phyloP scores from a whole-genome alignment of 2,113 vertebrate genomes.

The Rynchops niger region DNA sequence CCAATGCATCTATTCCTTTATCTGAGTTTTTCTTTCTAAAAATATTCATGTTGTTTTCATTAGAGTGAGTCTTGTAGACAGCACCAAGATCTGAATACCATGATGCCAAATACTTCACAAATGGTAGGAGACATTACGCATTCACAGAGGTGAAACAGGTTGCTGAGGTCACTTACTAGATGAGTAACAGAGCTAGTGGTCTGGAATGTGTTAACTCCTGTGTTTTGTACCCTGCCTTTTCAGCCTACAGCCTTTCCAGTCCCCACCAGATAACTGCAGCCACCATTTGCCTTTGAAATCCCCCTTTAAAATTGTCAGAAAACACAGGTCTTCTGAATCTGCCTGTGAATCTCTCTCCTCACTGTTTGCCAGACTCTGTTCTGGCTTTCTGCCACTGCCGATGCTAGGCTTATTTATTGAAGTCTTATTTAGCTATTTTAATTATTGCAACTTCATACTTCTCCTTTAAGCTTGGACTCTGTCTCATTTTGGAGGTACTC shows the following conservation, averaged over 20 bases:
- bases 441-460: not conserved
- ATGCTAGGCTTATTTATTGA: not conserved
- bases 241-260: not conserved
- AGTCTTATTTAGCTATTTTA: not conserved
- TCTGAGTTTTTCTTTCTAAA: not conserved
- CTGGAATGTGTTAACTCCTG: not conserved
- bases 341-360: not conserved
- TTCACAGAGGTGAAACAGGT: not conserved
- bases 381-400: not conserved
- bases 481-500: not conserved
- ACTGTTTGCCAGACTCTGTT: not conserved
- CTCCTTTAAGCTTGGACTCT: not conserved
- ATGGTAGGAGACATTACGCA: not conserved
- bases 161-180: not conserved
- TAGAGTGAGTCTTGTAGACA: not conserved
- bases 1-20: not conserved
- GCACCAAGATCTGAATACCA: not conserved
- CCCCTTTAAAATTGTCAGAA: not conserved
- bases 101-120: not conserved
- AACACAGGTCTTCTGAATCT: not conserved
- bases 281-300: not conserved
- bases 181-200: not conserved
- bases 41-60: not conserved
- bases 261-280: not conserved
- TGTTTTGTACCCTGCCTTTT: not conserved